Evolutionary conservation across 2,888 invertebrate species (phyloP).

Genomic region (Lamproptera curius): DNA sequence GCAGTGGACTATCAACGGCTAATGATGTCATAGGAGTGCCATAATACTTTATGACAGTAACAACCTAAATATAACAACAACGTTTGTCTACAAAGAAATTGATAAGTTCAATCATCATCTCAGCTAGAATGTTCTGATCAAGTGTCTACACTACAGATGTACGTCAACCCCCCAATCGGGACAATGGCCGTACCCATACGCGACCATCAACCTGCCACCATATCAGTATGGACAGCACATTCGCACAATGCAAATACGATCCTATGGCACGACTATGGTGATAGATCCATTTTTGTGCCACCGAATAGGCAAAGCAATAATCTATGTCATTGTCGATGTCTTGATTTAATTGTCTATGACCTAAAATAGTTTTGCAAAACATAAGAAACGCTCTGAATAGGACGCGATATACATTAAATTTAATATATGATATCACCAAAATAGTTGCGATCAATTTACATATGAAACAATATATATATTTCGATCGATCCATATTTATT

Average conservation of each 20-base stretch:
- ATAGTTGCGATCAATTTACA: no score
- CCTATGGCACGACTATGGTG: background rate
- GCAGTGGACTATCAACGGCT: no score
- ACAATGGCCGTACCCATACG: slow-evolving; percentile 7
- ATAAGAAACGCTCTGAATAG: no score
- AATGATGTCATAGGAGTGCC: background rate
- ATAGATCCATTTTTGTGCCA: background rate
- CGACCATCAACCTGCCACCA: background rate
- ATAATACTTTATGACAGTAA: background rate
- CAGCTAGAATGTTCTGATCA: no score
- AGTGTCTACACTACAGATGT: no score
- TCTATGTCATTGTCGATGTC: background rate
- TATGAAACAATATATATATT: no score
- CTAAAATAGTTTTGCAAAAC: no score
- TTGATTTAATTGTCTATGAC: background rate
- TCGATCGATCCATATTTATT: no score
- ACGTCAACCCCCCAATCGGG: background rate
- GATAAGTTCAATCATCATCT: background rate
- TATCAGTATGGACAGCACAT: slow-evolving; percentile 9
- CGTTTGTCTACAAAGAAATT: background rate
- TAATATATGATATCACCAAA: no score
- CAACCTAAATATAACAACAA: background rate
- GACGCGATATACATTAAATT: no score
- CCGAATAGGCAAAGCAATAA: background rate
- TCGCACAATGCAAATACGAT: slow-evolving; percentile 9